Evolutionary conservation across 2,797 vertebrate genomes (phyloP), one percentile per base, ranked within the genome.

Genomic region (Nyctibius grandis): DNA sequence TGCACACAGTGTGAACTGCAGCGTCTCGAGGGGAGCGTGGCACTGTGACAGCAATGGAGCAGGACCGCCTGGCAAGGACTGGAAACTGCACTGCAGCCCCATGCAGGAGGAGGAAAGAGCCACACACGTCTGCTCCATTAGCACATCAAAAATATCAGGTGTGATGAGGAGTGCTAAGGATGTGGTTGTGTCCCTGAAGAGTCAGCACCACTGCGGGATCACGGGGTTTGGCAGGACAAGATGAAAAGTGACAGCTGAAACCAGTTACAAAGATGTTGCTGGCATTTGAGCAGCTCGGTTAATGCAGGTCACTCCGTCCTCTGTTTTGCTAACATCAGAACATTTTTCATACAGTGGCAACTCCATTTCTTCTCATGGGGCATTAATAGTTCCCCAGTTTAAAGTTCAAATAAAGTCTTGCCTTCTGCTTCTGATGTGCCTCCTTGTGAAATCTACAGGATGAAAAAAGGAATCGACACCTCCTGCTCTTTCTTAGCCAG

Each of bases 361-460:
- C 15, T 47, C 15, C 34, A 8, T 44, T 80, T 89, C 56, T 72
- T 80, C 85, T 50, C n/a, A 6, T 0, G 0, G 25, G n/a, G 21
- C 23, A n/a, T 64, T 33, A 64, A 12, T 15, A 25, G 12, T 16
- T 81, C 19, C 23, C 12, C 26, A 21, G 22, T 34, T 72, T 65
- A 34, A 80, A 77, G 25, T 63, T 91, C 23, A 93, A 85, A 78
- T 78, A 70, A 80, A 89, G 56, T 17, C 63, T 70, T 74, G 26
- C 7, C 0, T 67, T 67, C 40, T 57, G 59, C 67, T 67, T 73
- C 91, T 65, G 36, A 38, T 1, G 1, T 50, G 17, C 45, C 10
- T 85, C 42, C 10, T 45, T 42, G 15, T 85, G 65, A 83, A 90
- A 44, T 61, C 50, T 36, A 26, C 64, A 5, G 17, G 33, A 22